phyloP scores from a whole-genome alignment of 53 echinoderm and acorn worm genomes.

The Astropecten irregularis region DNA sequence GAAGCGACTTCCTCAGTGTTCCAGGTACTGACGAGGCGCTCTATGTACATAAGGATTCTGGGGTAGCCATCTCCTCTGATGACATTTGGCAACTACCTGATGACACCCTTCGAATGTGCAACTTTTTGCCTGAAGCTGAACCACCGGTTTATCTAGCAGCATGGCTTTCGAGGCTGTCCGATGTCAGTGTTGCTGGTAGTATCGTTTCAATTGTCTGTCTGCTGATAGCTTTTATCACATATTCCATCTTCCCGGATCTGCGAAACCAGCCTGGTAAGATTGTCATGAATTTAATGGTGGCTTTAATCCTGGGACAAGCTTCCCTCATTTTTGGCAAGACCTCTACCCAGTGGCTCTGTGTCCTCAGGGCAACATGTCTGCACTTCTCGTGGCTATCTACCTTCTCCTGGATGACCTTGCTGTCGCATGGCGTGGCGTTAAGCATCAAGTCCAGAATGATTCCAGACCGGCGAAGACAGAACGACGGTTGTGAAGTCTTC shows the following conservation, averaged over 20 bases:
- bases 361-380: slow-evolving; percentile 21
- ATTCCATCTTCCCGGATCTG: neutral
- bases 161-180: neutral
- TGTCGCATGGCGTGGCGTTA: slow-evolving; percentile 26
- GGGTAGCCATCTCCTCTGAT: neutral
- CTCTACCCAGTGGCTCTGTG: slow-evolving; percentile 10
- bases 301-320: neutral
- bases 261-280: slow-evolving; percentile 17
- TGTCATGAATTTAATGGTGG: slow-evolving; percentile 24
- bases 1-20: neutral
- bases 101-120: slow-evolving; percentile 3
- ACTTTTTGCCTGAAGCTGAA: neutral
- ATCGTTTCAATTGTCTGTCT: neutral
- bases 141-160: neutral
- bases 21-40: neutral
- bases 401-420: slow-evolving; percentile 63
- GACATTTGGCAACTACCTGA: slow-evolving; percentile 34
- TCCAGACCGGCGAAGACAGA: neutral
- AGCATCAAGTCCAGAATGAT: neutral
- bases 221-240: neutral
- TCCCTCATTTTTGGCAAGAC: neutral
- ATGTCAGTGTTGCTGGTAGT: slow-evolving; percentile 9
- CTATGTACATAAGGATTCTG: slow-evolving; percentile 9
- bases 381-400: slow-evolving; percentile 55
- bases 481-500: neutral